Evolutionary conservation across 2,113 vertebrate genomes (phyloP).

Genomic region (Psilopsiagon aurifrons): DNA sequence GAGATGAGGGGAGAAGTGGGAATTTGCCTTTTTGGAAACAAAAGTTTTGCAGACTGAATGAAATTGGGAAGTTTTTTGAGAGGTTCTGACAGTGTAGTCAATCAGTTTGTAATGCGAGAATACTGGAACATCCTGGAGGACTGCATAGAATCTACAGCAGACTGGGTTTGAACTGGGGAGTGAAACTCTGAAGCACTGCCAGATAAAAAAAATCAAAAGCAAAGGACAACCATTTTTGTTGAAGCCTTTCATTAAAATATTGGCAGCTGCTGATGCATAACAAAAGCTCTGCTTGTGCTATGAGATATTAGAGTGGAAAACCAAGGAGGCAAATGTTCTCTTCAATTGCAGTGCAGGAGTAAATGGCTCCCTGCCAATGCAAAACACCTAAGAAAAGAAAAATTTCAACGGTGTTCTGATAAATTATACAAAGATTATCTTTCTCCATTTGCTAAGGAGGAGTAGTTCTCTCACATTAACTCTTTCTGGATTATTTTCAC

Average conservation of each 20-base stretch:
- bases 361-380: slow-evolving; percentile 42
- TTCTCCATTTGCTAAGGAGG: not conserved
- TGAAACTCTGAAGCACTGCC: slow-evolving; percentile 23
- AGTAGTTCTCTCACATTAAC: not conserved
- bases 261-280: slow-evolving; percentile 66
- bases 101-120: slow-evolving; percentile 10
- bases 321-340: slow-evolving; percentile 54
- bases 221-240: slow-evolving; percentile 39
- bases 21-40: slow-evolving; percentile 3
- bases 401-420: not conserved
- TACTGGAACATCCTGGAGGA: slow-evolving; percentile 4
- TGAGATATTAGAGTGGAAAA: slow-evolving; percentile 48
- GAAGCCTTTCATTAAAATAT: slow-evolving; percentile 64
- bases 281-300: slow-evolving; percentile 62
- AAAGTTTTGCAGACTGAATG: not conserved
- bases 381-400: slow-evolving; percentile 35
- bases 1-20: not conserved
- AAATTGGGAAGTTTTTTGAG: not conserved
- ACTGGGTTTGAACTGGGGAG: slow-evolving; percentile 21
- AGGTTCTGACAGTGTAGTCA: not conserved
- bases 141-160: not conserved
- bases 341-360: slow-evolving; percentile 31
- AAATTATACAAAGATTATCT: not conserved
- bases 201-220: slow-evolving; percentile 53
- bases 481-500: not conserved